A percentile compares a stretch with the other conserved stretches of the same genome.
Evolutionary conservation across 2,797 vertebrate genomes (phyloP).

Genomic region (Hybognathus amarus): DNA sequence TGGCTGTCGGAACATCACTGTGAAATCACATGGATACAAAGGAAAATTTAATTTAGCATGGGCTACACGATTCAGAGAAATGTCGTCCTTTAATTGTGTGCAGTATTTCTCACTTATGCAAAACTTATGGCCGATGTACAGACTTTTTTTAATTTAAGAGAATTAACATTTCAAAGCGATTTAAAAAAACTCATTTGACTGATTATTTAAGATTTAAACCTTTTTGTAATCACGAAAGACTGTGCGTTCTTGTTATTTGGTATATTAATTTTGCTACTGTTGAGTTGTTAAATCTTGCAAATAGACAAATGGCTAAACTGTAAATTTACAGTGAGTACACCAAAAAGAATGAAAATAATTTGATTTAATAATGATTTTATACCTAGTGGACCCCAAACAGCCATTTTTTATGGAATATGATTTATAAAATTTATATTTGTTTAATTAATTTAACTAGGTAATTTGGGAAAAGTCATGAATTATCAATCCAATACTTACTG

Average conservation of each 20-base stretch:
- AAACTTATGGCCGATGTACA: not conserved
- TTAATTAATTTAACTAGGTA: not conserved
- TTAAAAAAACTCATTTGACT: not conserved
- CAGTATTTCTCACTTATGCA: not conserved
- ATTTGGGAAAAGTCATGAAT: not conserved
- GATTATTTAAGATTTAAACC: not conserved
- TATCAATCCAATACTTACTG: not conserved
- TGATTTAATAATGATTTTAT: not conserved
- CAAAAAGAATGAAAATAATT: not conserved
- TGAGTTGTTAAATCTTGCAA: not conserved
- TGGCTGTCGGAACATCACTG: conserved; percentile 32
- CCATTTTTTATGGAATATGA: not conserved
- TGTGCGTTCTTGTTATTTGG: not conserved
- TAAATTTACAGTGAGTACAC: not conserved
- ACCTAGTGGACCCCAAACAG: not conserved
- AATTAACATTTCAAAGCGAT: not conserved
- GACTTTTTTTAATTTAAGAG: not conserved
- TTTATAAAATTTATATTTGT: not conserved
- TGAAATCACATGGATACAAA: not conserved
- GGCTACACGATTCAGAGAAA: not conserved
- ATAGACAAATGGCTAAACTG: not conserved
- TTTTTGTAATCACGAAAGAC: not conserved
- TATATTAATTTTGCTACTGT: not conserved
- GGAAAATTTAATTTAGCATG: not conserved
- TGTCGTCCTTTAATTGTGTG: not conserved